Percentiles rank a stretch among this genome's conserved stretches.
phyloP scores from a whole-genome alignment of 2,888 invertebrate genomes.

The Nomada fabriciana region DNA sequence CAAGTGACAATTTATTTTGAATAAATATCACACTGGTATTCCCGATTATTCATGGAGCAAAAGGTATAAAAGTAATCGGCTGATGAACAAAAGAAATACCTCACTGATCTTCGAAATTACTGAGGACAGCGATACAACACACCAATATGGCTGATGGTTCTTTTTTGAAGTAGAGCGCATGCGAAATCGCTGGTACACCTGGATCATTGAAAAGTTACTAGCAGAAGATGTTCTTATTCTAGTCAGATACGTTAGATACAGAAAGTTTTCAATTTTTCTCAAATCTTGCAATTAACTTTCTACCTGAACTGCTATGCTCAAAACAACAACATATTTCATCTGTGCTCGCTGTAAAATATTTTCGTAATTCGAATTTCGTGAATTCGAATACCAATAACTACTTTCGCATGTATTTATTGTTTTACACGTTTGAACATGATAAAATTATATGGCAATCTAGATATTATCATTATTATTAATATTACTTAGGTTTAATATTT shows the following conservation, averaged over 20 bases:
- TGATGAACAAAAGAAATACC: conserved; percentile 75
- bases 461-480: neutral
- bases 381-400: no score
- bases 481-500: neutral
- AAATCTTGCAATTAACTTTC: neutral
- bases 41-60: conserved; percentile 27
- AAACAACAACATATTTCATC: neutral
- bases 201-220: conserved; percentile 68
- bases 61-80: conserved; percentile 7
- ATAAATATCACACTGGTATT: conserved; percentile 16
- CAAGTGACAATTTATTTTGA: neutral
- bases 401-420: no score
- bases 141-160: conserved; percentile 85
- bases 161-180: conserved; percentile 81
- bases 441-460: neutral
- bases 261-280: neutral
- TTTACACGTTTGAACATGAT: neutral
- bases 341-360: neutral
- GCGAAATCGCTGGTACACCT: conserved; percentile 66
- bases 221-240: conserved; percentile 30
- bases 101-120: conserved; percentile 83
- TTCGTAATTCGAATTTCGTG: no score
- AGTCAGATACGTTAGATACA: conserved; percentile 20
- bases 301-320: neutral
- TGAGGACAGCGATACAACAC: conserved; percentile 84